phyloP scores from a whole-genome alignment of 2,797 vertebrate species.

The Margarornis squamiger region DNA sequence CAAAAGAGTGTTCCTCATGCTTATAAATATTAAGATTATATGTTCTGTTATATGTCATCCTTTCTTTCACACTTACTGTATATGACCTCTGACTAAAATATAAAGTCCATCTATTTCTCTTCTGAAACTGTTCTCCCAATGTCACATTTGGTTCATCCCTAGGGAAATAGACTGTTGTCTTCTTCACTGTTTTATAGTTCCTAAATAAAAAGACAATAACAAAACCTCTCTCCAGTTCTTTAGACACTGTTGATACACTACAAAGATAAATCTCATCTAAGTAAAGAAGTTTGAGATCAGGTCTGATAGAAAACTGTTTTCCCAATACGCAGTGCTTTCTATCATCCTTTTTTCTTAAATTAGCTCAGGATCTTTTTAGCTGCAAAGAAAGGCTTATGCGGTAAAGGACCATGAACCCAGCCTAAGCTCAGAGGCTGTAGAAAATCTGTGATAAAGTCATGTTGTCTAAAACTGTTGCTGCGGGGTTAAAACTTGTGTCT shows the following conservation, averaged over 20 bases:
- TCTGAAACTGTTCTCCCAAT: not conserved
- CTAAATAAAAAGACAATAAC: not conserved
- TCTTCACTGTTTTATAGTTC: not conserved
- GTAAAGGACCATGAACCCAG: not conserved
- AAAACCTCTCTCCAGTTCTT: not conserved
- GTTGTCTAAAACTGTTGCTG: not conserved
- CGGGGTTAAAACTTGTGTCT: not conserved
- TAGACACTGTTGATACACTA: not conserved
- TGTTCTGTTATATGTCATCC: not conserved
- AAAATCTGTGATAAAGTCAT: not conserved
- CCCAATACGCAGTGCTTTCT: not conserved
- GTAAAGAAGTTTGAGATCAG: not conserved
- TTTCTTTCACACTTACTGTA: not conserved
- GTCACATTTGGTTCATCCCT: not conserved
- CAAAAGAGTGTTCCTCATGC: not conserved
- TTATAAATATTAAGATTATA: not conserved
- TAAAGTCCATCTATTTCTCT: not conserved
- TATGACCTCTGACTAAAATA: not conserved
- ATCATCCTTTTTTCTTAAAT: not conserved
- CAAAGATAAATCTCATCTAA: not conserved
- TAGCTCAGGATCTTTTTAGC: not conserved
- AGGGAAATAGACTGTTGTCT: not conserved
- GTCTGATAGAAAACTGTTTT: not conserved
- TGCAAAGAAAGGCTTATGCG: not conserved
- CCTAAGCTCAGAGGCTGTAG: not conserved